A percentile compares a stretch with the other conserved stretches of the same genome.
Conservation (phyloP, 2,113 vertebrate genomes). For the Albula glossodonta region DNA sequence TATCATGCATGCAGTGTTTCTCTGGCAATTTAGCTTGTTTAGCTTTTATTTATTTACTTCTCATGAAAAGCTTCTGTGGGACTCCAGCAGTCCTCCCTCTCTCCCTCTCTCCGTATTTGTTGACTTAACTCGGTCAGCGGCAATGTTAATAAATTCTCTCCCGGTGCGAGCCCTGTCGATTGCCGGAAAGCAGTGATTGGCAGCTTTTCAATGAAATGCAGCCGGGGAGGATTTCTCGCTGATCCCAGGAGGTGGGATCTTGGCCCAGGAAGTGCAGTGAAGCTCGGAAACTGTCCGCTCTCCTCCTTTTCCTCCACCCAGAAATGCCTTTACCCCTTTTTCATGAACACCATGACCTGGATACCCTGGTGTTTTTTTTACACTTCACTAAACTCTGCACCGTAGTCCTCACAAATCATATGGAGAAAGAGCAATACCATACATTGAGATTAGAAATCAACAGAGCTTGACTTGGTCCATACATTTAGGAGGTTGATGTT, state of each 20-base stretch:
- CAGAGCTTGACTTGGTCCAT: too few species aligned
- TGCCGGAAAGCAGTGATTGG: slow-evolving; percentile 29
- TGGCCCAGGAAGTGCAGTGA: slow-evolving; percentile 22
- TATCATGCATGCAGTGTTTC: neutral
- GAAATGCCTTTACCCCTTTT: neutral
- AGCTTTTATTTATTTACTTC: slow-evolving; percentile 4
- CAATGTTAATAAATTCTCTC: slow-evolving; percentile 6
- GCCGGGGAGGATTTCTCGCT: slow-evolving; percentile 23
- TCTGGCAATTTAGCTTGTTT: slow-evolving; percentile 7
- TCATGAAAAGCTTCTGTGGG: slow-evolving; percentile 5
- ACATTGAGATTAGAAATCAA: too few species aligned
- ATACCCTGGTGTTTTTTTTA: neutral
- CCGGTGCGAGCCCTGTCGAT: neutral
- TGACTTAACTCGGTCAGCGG: slow-evolving; percentile 20
- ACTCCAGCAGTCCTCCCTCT: neutral
- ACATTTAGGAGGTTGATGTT: neutral
- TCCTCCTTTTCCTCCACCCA: neutral
- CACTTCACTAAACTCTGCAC: neutral
- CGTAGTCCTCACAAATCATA: neutral
- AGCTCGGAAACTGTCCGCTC: slow-evolving; percentile 8
- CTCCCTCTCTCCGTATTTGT: slow-evolving; percentile 15
- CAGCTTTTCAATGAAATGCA: slow-evolving; percentile 28
- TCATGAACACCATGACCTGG: neutral
- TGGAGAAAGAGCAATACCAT: neutral
- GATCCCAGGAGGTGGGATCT: slow-evolving; percentile 33